Conservation (phyloP, 2,888 invertebrate species). For the Archaeoteleia sp. region DNA sequence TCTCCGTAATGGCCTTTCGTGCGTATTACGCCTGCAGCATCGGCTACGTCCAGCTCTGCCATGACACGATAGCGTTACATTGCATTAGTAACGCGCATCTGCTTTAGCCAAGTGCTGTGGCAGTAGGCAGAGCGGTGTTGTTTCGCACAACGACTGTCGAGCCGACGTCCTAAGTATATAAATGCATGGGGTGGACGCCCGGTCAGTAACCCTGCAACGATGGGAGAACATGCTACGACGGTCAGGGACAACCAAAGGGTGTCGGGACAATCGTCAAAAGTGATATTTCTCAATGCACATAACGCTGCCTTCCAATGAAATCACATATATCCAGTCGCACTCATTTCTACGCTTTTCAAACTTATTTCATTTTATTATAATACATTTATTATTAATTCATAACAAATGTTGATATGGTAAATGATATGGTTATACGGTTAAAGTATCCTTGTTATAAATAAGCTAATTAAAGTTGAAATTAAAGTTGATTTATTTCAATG, state of each 20-base stretch:
- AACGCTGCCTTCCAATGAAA: no score
- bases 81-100: slow-evolving; percentile 53
- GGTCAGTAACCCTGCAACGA: slow-evolving; percentile 67
- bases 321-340: slow-evolving; percentile 2
- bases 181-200: slow-evolving; percentile 70
- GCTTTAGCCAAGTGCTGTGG: slow-evolving; percentile 24
- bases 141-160: slow-evolving; percentile 34
- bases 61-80: slow-evolving; percentile 57
- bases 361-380: no score
- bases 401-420: no score
- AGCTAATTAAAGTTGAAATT: no score
- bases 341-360: background rate
- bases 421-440: no score
- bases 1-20: slow-evolving; percentile 31
- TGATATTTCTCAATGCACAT: slow-evolving; percentile 20
- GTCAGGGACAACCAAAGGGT: slow-evolving; percentile 58
- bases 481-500: no score
- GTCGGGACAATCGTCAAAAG: slow-evolving; percentile 41
- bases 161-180: slow-evolving; percentile 60
- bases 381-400: no score
- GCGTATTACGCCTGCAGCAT: slow-evolving; percentile 20
- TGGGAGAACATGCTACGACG: slow-evolving; percentile 48
- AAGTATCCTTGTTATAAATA: no score
- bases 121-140: slow-evolving; percentile 28
- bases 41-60: slow-evolving; percentile 18